Conservation (phyloP, 2,888 invertebrate species). For the Noctua janthe region DNA sequence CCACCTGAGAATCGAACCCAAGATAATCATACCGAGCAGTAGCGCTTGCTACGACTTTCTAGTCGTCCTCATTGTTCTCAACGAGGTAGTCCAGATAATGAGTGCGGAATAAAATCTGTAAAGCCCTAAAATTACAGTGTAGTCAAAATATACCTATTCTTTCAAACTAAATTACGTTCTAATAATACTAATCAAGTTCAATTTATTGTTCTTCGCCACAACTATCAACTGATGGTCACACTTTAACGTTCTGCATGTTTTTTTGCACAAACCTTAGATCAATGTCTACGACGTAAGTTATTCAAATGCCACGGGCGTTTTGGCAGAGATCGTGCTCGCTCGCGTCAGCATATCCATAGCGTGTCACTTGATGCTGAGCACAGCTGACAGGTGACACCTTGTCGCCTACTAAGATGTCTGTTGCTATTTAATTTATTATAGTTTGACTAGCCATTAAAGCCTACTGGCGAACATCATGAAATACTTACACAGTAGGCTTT, state of each 20-base stretch:
- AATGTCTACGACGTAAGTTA: constrained; percentile 15
- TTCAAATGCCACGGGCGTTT: constrained; percentile 21
- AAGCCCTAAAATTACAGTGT: background rate
- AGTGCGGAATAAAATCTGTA: background rate
- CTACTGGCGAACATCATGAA: no score
- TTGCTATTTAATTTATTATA: constrained; percentile 26
- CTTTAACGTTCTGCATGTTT: background rate
- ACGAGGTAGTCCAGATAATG: background rate
- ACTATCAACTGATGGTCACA: background rate
- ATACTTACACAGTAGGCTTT: no score
- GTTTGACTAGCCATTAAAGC: background rate
- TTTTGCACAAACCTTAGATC: background rate
- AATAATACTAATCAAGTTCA: background rate
- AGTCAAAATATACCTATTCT: no score
- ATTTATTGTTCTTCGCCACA: background rate
- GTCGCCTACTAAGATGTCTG: constrained; percentile 13
- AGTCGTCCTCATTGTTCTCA: no score
- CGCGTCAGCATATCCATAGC: constrained; percentile 19
- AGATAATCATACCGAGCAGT: background rate
- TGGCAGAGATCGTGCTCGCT: constrained; percentile 7
- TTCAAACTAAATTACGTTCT: background rate
- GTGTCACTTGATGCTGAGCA: constrained; percentile 6
- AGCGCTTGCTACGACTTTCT: background rate
- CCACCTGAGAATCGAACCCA: background rate
- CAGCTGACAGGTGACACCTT: constrained; percentile 18